phyloP scores from a whole-genome alignment of 2,797 vertebrate genomes.

The Australoheros facetus region DNA sequence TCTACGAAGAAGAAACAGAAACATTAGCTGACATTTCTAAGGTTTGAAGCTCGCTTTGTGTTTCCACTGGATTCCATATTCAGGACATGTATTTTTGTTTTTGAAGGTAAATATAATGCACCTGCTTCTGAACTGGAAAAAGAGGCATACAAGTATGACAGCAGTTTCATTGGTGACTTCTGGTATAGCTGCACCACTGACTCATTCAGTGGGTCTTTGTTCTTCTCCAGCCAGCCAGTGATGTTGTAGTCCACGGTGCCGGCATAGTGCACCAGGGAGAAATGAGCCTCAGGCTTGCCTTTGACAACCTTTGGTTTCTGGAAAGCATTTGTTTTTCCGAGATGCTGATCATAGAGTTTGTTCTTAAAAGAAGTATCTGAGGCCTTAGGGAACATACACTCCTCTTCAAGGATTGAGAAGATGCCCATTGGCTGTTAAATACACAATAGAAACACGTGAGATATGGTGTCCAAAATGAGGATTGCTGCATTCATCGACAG shows the following conservation, averaged over 20 bases:
- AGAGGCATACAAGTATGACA: constrained; percentile 81
- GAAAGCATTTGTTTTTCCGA: constrained; percentile 81
- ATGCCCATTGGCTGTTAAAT: constrained; percentile 66
- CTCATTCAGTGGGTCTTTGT: constrained; percentile 82
- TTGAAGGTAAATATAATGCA: not conserved
- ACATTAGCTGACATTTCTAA: too few relatives aligned
- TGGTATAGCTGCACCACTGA: constrained; percentile 82
- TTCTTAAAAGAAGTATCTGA: constrained; percentile 82
- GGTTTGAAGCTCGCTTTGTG: rapidly evolving
- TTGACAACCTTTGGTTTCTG: constrained; percentile 80
- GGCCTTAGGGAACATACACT: constrained; percentile 86
- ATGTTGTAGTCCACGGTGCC: constrained; percentile 81
- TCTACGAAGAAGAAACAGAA: not conserved
- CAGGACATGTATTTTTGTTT: not conserved
- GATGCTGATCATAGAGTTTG: constrained; percentile 86
- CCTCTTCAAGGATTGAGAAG: constrained; percentile 82
- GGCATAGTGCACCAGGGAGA: constrained; percentile 73
- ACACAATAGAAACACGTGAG: too few relatives aligned
- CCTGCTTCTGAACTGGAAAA: constrained; percentile 40
- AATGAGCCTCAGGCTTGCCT: constrained; percentile 79
- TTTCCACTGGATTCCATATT: not conserved
- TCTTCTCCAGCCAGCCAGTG: constrained; percentile 81
- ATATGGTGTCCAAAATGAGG: too few relatives aligned
- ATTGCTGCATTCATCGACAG: too few relatives aligned
- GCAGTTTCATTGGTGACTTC: constrained; percentile 83